Evolutionary conservation across 2,888 invertebrate genomes (phyloP).

Genomic region (Chloroclysta siterata): DNA sequence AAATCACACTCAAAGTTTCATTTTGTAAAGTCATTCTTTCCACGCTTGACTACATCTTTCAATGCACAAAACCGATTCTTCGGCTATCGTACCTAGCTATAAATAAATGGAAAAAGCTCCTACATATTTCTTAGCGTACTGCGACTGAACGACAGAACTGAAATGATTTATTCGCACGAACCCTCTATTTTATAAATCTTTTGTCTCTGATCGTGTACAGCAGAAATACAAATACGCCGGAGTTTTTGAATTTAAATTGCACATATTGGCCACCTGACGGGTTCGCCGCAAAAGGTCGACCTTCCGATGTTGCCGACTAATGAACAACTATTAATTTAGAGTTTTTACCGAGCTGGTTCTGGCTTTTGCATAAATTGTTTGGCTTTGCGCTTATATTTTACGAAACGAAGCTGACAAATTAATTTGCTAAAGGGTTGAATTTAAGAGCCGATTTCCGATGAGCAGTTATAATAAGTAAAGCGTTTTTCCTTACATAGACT

Average conservation of each 20-base stretch:
- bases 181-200: slow-evolving; percentile 46
- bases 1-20: slow-evolving; percentile 14
- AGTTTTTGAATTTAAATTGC: slow-evolving; percentile 34
- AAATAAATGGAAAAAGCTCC: slow-evolving; percentile 57
- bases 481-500: no score
- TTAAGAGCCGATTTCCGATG: no score
- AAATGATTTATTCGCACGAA: slow-evolving; percentile 63
- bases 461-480: no score
- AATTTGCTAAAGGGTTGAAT: no score
- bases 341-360: slow-evolving; percentile 2
- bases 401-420: background rate
- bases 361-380: slow-evolving; percentile 1
- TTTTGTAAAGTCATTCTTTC: slow-evolving; percentile 17
- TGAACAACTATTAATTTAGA: slow-evolving; percentile 11
- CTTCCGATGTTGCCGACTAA: slow-evolving; percentile 10
- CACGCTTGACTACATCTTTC: slow-evolving; percentile 34
- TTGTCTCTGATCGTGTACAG: slow-evolving; percentile 33
- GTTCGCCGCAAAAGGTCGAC: slow-evolving; percentile 16
- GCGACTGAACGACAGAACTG: slow-evolving; percentile 63
- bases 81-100: slow-evolving; percentile 53
- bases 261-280: slow-evolving; percentile 27
- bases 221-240: slow-evolving; percentile 17
- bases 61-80: slow-evolving; percentile 45
- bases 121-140: slow-evolving; percentile 62
- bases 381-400: background rate